Evolutionary conservation across 2,797 vertebrate species (phyloP).

Genomic region (Gymnocypris eckloni): DNA sequence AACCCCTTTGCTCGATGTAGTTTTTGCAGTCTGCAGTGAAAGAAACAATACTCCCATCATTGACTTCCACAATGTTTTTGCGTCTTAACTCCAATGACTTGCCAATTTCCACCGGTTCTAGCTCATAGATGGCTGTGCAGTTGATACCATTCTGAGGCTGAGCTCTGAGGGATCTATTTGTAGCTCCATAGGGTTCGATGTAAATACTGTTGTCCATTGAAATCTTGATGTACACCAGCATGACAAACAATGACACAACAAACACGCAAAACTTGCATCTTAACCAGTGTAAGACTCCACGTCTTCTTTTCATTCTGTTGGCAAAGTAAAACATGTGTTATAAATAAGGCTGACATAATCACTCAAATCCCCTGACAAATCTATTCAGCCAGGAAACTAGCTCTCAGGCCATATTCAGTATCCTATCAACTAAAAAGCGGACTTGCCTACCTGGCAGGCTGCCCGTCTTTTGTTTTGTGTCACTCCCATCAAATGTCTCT

Average conservation of each 20-base stretch:
- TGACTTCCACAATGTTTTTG: conserved; percentile 79
- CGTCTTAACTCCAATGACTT: conserved; percentile 85
- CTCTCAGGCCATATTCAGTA: neutral
- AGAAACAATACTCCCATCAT: conserved; percentile 79
- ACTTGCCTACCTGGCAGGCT: conserved; percentile 67
- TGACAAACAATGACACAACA: conserved; percentile 77
- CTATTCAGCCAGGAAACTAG: neutral
- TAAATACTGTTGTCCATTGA: conserved; percentile 73
- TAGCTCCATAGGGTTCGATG: conserved; percentile 81
- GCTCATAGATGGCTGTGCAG: conserved; percentile 86
- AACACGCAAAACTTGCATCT: conserved; percentile 77
- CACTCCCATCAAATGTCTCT: conserved; percentile 61
- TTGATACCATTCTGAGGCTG: conserved; percentile 77
- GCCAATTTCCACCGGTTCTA: conserved; percentile 89
- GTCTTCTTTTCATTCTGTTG: conserved; percentile 88
- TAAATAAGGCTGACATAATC: neutral
- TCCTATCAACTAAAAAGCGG: neutral
- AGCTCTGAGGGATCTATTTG: conserved; percentile 72
- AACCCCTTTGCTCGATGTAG: conserved; percentile 79
- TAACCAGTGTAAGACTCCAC: conserved; percentile 69
- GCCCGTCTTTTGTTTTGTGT: conserved; percentile 49
- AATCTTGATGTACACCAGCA: conserved; percentile 77
- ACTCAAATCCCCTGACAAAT: neutral
- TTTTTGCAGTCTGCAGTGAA: conserved; percentile 81
- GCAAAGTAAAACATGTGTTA: conserved; percentile 51